Percentiles rank a stretch among this genome's conserved stretches.
These are phyloP conservation scores for Crotalus horridus DNA, from an alignment of 2,113 vertebrate genomes.

Conservation along the genomic window DNA sequence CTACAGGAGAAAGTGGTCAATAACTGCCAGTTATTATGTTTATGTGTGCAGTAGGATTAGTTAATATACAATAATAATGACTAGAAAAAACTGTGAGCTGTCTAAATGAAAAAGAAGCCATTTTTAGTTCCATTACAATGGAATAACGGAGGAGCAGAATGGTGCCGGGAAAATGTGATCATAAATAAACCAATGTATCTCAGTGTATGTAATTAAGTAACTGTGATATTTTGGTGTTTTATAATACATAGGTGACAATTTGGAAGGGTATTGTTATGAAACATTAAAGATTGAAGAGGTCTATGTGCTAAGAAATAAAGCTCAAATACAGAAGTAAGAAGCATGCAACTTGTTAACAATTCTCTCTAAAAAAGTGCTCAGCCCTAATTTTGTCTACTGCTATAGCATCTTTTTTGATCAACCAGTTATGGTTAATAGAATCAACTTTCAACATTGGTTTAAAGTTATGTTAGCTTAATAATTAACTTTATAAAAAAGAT, in stretches of 20 bases:
- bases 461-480: conserved; percentile 47
- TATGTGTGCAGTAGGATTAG: background rate
- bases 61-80: background rate
- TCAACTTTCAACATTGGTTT: conserved; percentile 46
- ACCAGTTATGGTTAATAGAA: conserved; percentile 26
- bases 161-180: background rate
- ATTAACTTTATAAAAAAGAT: conserved; percentile 60
- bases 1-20: background rate
- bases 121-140: background rate
- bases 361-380: background rate
- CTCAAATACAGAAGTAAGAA: background rate
- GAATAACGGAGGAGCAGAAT: background rate
- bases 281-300: background rate
- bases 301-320: background rate
- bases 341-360: background rate
- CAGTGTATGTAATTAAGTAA: background rate
- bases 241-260: background rate
- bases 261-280: background rate
- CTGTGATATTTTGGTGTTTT: background rate
- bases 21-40: background rate
- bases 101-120: background rate
- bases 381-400: background rate
- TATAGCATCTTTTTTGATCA: conserved; percentile 17
- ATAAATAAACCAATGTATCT: background rate
- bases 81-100: background rate